These are phyloP conservation scores for Onychostruthus taczanowskii DNA, from an alignment of 2,113 vertebrate species.

Conservation along the genomic window DNA sequence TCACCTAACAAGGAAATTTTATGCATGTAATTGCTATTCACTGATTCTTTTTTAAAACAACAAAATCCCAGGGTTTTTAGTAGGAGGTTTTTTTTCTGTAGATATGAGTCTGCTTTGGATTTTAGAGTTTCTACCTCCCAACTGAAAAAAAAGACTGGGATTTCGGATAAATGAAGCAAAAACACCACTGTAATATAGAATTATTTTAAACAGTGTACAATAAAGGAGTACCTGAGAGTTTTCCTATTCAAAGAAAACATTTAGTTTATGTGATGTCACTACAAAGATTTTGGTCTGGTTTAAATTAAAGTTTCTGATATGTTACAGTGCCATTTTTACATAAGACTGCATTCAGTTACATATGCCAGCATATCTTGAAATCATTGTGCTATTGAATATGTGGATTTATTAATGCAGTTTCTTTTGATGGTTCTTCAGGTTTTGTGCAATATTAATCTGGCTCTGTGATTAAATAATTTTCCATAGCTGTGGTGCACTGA, in stretches of 20 bases:
- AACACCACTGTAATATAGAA: neutral
- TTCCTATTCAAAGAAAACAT: neutral
- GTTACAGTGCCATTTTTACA: neutral
- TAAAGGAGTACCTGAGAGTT: neutral
- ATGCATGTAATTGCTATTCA: neutral
- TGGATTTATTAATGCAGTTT: neutral
- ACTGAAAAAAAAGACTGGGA: neutral
- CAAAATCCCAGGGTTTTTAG: neutral
- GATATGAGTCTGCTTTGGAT: neutral
- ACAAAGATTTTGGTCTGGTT: neutral
- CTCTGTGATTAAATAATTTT: neutral
- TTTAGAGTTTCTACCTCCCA: neutral
- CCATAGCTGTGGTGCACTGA: neutral
- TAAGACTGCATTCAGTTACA: neutral
- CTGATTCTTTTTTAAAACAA: neutral
- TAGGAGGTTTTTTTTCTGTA: neutral
- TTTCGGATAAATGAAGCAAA: neutral
- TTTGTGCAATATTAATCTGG: neutral
- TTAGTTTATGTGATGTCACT: neutral
- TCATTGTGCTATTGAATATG: neutral
- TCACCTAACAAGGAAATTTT: neutral
- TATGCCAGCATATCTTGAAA: neutral
- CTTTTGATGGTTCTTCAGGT: neutral
- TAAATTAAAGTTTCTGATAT: neutral
- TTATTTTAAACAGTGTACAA: neutral